These are phyloP conservation scores for Acanthoscelides obtectus DNA, from an alignment of 2,888 invertebrate species.

Conservation along the genomic window DNA sequence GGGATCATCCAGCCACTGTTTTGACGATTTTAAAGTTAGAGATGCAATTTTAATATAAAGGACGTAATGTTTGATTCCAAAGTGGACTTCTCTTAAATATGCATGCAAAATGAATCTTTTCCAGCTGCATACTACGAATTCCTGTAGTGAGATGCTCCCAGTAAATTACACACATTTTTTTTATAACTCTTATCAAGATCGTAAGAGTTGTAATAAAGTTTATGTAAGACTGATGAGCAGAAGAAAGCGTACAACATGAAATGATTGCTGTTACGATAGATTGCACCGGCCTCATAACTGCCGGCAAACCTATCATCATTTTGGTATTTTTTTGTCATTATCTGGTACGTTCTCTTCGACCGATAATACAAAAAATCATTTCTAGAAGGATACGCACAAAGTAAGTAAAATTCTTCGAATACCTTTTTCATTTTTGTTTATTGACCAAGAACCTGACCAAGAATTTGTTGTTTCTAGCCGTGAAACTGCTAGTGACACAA, in stretches of 20 bases:
- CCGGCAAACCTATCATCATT: neutral
- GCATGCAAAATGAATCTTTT: too few species aligned
- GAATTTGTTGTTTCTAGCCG: too few species aligned
- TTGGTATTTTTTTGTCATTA: neutral
- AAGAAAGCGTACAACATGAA: neutral
- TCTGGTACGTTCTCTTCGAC: neutral
- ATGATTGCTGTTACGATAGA: neutral
- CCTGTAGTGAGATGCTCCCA: neutral
- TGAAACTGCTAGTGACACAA: too few species aligned
- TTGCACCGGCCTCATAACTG: neutral
- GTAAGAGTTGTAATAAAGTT: neutral
- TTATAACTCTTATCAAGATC: neutral
- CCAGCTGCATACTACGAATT: too few species aligned
- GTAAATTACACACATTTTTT: neutral
- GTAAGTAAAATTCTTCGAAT: neutral
- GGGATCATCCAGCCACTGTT: too few species aligned
- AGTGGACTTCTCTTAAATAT: too few species aligned
- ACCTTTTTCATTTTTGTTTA: too few species aligned
- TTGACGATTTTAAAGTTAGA: too few species aligned
- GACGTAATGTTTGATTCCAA: too few species aligned
- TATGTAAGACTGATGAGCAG: neutral
- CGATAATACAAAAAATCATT: neutral
- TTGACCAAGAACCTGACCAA: too few species aligned
- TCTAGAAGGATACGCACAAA: neutral
- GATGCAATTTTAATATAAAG: too few species aligned